Evolutionary conservation across 1,140 invertebrate genomes (phyloP), one percentile per base, ranked within the genome.

Genomic region (Drosophila takahashii): DNA sequence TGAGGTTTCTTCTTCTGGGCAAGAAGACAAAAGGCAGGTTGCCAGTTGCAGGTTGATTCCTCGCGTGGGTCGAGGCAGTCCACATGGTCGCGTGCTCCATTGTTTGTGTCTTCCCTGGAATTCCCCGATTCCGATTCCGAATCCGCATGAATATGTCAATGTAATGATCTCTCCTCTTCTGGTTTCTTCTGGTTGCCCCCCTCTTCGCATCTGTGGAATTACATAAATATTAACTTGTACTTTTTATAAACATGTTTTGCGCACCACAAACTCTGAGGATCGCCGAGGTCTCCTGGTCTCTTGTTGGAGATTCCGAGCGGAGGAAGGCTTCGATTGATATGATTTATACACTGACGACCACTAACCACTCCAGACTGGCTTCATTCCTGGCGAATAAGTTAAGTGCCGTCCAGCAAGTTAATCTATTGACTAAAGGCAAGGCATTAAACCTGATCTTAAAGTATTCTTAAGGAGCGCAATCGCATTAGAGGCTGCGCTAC

Each of bases 161-260:
- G 81, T 86, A 86, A 86, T 86, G 81, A 87, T 87, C 83, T 87
- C 50, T 32, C 29, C 7, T 9, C 29, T 34, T 59, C 48, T 32
- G 48, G 54, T 50, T 47, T 29, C 61, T 59, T 32, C 53, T 60
- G 58, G 54, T 77, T 50, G 45, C 26, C 26, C 26, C 61, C 62
- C 26, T 58, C 62, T 50, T 62, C 57, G 78, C 62, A 76, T 87
- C 78, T 67, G 58, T 81, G 70, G 81, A 71, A 87, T 86, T 86
- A 86, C 83, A 86, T 86, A 86, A 86, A 86, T 86, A 86, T 86
- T 86, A 86, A 86, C 81, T 86, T 86, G 81, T 86, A 86, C 83
- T 86, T 86, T 86, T 86, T 87, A 86, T 83, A 86, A 86, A 86
- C 81, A 86, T 83, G 81, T 86, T 73, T 67, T 39, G 77, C 48